Evolutionary conservation across 1,140 invertebrate genomes (phyloP).

Genomic region (Physella acuta): DNA sequence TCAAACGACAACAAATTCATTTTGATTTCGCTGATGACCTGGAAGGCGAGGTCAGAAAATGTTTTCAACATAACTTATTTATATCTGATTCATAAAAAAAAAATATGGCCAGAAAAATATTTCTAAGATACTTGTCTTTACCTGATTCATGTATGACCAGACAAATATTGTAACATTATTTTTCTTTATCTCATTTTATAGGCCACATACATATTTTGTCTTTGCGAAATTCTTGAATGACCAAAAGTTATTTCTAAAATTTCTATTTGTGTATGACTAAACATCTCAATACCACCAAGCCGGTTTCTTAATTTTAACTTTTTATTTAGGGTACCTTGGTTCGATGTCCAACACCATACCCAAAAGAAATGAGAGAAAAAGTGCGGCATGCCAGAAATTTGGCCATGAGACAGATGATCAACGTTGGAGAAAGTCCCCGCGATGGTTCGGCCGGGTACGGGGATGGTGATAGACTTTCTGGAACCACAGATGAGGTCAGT

Average conservation of each 20-base stretch:
- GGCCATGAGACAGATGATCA: conserved; percentile 51
- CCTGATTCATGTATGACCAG: too few relatives aligned
- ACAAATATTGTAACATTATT: too few relatives aligned
- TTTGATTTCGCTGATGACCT: conserved; percentile 69
- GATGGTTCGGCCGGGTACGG: background rate
- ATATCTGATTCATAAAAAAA: conserved; percentile 4
- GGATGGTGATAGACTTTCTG: background rate
- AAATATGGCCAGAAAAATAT: too few relatives aligned
- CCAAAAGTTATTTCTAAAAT: too few relatives aligned
- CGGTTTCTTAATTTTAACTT: too few relatives aligned
- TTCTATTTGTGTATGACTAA: too few relatives aligned
- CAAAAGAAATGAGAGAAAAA: conserved; percentile 84
- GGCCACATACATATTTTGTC: too few relatives aligned
- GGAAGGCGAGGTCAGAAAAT: conserved; percentile 60
- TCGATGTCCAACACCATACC: conserved; percentile 86
- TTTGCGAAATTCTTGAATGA: too few relatives aligned
- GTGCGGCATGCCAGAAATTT: conserved; percentile 73
- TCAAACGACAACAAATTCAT: conserved; percentile 65
- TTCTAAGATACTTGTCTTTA: too few relatives aligned
- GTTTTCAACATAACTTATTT: background rate
- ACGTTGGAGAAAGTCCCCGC: background rate
- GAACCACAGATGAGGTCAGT: conserved; percentile 1
- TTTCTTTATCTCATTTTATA: too few relatives aligned
- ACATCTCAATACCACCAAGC: too few relatives aligned
- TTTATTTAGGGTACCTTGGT: conserved; percentile 67